Percentiles rank a stretch among this genome's conserved stretches.
These are phyloP conservation scores for Numenius phaeopus DNA, from an alignment of 2,797 vertebrate genomes.

Conservation along the genomic window DNA sequence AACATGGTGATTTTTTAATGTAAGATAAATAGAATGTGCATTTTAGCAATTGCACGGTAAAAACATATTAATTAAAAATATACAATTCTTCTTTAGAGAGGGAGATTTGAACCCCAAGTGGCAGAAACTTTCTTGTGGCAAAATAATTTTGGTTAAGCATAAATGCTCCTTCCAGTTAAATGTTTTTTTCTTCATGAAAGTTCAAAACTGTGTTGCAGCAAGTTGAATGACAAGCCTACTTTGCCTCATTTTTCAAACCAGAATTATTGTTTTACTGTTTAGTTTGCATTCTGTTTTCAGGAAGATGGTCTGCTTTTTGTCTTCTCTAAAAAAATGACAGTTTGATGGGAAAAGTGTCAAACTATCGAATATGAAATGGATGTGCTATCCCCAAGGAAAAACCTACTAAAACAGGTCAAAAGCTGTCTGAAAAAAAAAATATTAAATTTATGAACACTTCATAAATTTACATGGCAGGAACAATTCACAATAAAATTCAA, in stretches of 20 bases:
- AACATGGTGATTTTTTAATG: background rate
- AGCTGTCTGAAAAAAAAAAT: background rate
- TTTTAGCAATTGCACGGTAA: background rate
- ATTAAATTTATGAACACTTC: conserved; percentile 8
- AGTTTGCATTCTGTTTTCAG: conserved; percentile 6
- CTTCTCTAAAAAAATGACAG: background rate
- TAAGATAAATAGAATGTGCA: background rate
- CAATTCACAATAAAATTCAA: background rate
- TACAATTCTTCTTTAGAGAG: background rate
- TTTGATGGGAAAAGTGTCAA: conserved; percentile 37
- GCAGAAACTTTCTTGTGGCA: background rate
- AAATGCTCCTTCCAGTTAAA: background rate
- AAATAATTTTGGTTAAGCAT: background rate
- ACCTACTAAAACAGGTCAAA: conserved; percentile 9
- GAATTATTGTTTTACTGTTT: background rate
- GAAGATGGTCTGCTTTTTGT: background rate
- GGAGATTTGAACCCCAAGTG: background rate
- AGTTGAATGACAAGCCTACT: background rate
- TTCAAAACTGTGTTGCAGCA: background rate
- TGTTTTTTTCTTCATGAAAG: background rate
- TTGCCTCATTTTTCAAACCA: conserved; percentile 28
- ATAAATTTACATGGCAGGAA: conserved; percentile 51
- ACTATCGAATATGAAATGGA: conserved; percentile 11
- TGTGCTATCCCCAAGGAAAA: conserved; percentile 1
- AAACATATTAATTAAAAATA: background rate